Base-by-base conservation (phyloP, 2,113 vertebrate species). In the Phrynocephalus versicolor region DNA sequence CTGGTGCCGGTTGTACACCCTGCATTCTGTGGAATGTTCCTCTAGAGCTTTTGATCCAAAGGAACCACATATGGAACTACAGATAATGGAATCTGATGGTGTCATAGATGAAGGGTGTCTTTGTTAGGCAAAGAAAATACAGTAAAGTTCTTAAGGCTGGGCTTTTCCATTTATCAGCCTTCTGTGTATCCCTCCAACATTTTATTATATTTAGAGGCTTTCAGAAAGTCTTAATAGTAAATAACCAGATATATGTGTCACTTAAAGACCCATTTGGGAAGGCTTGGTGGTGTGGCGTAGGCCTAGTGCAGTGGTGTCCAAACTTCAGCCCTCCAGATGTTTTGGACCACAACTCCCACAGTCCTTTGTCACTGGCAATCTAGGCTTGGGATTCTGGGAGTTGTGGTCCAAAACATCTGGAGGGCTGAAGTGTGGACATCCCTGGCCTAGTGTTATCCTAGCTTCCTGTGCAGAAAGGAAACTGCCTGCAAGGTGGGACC, bases 191-290 rank as follows among this genome's bases (percentile, higher is more conserved):
- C 23, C 27, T 23, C 5, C 9, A 35, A 10, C 21, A 75, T 64
- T 2, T 35, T 62, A 13, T 21, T 45, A 19, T 60, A 16, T 30
- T 23, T 33, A 67, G 7, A 75, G 81, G 33, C n/a, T 37, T 58
- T 0, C 0, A 55, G 37, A 51, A 0, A 0, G 0, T 33, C 0
- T 35, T 69, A 10, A 81, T 37, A 30, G 1, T 78, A 67, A n/a
- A 73, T 19, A 37, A 75, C 64, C 45, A 16, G 19, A 21, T 25
- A 15, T 9, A 9, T 76, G 71, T 39, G 18, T 8, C 12, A 1
- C 25, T n/a, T 6, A 57, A 33, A 16, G 14, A 57, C 55, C 51
- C 65, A 51, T 5, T 51, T 51, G 45, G 45, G 45, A 51, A 51
- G 45, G 45, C 45, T 51, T 51, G 5, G 45, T 5, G 45, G 10